Percentiles rank a stretch among this genome's conserved stretches.
These are phyloP conservation scores for Muscicapa striata DNA, from an alignment of 2,797 vertebrate species.

Conservation along the genomic window DNA sequence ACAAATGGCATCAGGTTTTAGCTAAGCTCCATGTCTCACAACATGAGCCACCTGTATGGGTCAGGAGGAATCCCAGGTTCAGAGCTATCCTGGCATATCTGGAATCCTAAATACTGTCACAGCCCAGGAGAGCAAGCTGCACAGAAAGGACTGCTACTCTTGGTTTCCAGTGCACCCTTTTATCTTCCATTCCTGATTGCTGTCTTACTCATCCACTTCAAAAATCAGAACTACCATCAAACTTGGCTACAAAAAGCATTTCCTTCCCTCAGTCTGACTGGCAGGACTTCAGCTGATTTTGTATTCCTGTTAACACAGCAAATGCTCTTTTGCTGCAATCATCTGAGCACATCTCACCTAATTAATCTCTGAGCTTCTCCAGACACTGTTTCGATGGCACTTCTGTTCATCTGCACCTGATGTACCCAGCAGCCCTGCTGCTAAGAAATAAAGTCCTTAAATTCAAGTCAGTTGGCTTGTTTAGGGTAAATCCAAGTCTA, in stretches of 20 bases:
- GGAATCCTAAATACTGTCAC: not conserved
- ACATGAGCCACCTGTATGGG: not conserved
- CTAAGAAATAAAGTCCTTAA: not conserved
- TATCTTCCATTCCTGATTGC: not conserved
- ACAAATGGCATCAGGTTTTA: not conserved
- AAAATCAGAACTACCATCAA: not conserved
- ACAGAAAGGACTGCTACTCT: not conserved
- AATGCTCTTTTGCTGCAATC: not conserved
- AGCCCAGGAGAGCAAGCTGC: not conserved
- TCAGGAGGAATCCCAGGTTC: not conserved
- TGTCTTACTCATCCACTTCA: not conserved
- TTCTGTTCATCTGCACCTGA: not conserved
- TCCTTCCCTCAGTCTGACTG: not conserved
- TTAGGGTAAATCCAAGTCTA: not conserved
- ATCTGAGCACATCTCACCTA: not conserved
- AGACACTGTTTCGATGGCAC: not conserved
- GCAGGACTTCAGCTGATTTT: conserved; percentile 8
- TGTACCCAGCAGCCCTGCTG: not conserved
- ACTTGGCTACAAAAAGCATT: not conserved
- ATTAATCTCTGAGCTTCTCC: not conserved
- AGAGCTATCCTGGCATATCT: not conserved
- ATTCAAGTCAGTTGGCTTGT: not conserved
- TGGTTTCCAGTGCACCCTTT: not conserved
- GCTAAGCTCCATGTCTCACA: not conserved
- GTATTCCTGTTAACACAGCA: not conserved